Conservation (phyloP, 1,140 invertebrate genomes). For the Tetragnatha versicolor region DNA sequence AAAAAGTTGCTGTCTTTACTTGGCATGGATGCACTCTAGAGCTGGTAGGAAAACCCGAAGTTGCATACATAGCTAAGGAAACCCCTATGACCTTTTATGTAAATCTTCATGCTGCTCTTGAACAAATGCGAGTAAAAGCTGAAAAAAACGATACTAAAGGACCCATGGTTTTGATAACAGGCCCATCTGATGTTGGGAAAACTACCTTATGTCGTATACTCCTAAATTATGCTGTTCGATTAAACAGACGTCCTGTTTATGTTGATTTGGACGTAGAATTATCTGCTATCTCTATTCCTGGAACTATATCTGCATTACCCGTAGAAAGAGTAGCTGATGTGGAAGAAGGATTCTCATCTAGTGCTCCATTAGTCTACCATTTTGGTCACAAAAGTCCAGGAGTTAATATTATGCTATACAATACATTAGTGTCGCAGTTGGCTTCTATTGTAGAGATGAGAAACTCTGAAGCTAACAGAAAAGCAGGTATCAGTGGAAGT, state of each 20-base stretch:
- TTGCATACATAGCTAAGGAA: slow-evolving; percentile 92
- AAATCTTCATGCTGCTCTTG: slow-evolving; percentile 93
- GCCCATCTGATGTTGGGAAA: slow-evolving; percentile 96
- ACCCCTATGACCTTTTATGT: slow-evolving; percentile 96
- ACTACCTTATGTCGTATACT: slow-evolving; percentile 88
- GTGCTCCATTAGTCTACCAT: slow-evolving; percentile 91
- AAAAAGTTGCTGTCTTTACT: slow-evolving; percentile 95
- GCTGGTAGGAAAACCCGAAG: slow-evolving; percentile 80
- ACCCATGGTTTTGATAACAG: slow-evolving; percentile 72
- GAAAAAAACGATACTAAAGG: slow-evolving; percentile 70
- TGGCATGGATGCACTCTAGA: slow-evolving; percentile 89
- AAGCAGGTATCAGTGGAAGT: slow-evolving; percentile 75
- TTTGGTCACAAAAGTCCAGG: slow-evolving; percentile 86
- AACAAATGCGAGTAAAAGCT: slow-evolving; percentile 81
- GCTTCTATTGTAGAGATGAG: slow-evolving; percentile 65
- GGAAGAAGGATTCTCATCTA: slow-evolving; percentile 91
- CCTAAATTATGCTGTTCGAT: slow-evolving; percentile 91
- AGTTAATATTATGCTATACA: slow-evolving; percentile 84
- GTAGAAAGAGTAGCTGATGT: slow-evolving; percentile 90
- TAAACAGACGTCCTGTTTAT: slow-evolving; percentile 82
- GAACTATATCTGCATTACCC: slow-evolving; percentile 82
- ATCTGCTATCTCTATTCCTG: slow-evolving; percentile 81
- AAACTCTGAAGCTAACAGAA: slow-evolving; percentile 49
- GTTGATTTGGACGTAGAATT: slow-evolving; percentile 96
- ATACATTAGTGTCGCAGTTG: slow-evolving; percentile 82